A percentile compares a stretch with the other conserved stretches of the same genome.
phyloP scores from a whole-genome alignment of 2,113 vertebrate genomes.

The Oreochromis spilurus region DNA sequence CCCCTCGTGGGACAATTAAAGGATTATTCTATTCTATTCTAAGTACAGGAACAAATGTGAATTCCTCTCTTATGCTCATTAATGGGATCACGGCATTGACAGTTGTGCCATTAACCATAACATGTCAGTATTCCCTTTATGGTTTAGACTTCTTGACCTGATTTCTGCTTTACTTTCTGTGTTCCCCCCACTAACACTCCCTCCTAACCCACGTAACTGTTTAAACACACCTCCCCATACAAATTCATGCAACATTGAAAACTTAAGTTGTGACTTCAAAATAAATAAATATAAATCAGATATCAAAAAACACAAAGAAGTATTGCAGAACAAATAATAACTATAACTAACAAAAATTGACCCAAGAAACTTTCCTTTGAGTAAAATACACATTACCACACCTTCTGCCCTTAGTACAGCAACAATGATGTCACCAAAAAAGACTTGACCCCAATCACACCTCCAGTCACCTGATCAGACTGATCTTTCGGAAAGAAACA shows the following conservation, averaged over 20 bases:
- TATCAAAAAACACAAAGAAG: rapidly evolving
- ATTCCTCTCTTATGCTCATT: rapidly evolving
- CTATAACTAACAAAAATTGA: background rate
- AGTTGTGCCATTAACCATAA: background rate
- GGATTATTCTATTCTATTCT: no score
- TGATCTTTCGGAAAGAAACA: background rate
- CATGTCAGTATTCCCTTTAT: background rate
- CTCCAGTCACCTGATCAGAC: background rate
- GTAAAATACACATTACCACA: background rate
- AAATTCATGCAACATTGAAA: background rate
- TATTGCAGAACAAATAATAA: background rate
- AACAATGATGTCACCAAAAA: background rate
- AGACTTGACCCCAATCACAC: background rate
- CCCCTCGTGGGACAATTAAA: no score
- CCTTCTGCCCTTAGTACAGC: background rate
- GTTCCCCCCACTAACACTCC: background rate
- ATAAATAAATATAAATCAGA: background rate
- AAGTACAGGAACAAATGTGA: background rate
- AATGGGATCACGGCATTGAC: background rate
- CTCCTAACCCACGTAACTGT: background rate
- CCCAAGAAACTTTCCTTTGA: background rate
- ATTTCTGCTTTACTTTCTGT: background rate
- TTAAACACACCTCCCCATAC: background rate
- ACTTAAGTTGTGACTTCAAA: background rate
- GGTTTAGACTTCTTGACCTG: rapidly evolving